Base-by-base conservation (phyloP, 2,797 vertebrate genomes). In the Adrianichthys oophorus region DNA sequence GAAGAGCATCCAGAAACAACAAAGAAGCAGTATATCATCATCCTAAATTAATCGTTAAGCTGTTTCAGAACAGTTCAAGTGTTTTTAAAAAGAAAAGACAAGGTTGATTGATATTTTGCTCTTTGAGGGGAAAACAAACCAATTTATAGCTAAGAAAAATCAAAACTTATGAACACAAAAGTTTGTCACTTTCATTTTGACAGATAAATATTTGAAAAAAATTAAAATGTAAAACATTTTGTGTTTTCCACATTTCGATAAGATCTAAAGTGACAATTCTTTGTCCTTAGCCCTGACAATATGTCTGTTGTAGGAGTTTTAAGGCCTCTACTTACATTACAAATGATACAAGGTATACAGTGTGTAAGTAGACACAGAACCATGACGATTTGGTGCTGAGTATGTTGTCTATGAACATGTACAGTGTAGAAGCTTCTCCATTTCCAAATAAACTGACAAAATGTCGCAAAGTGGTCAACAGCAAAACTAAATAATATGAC, bases 321-420 rank as follows among this genome's bases (percentile, higher is more conserved):
- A 89, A 90, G 89, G 87, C 89, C 85, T 86, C 84, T 84, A 85
- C 80, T 87, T 83, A 85, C 80, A 67, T 85, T 82, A 84, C 70
- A 80, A 63, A 77, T 83, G 52, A 72, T 72, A 69, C 68, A 60
- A 70, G 67, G 45, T 62, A 26, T 58, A 78, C 58, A 79, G 72
- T 72, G 45, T 72, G 61, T 69, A 57, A 74, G 59, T 55, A 26
- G 59, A 68, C 53, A 68, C 43, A 65, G 62, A 68, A 51, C 71
- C 6, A 1, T 19, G 73, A 60, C 61, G 55, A 68, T 78, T 70
- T 56, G 67, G 64, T 77, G 78, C 68, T 55, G 65, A 76, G 52
- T n/a, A 57, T 69, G 54, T 72, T 42, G 23, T 71, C 47, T 61
- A 14, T 29, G 44, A 72, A 12, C 76, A 65, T 69, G 52, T 60